Base-by-base conservation (phyloP, 2,113 vertebrate species). In the Martes martes region DNA sequence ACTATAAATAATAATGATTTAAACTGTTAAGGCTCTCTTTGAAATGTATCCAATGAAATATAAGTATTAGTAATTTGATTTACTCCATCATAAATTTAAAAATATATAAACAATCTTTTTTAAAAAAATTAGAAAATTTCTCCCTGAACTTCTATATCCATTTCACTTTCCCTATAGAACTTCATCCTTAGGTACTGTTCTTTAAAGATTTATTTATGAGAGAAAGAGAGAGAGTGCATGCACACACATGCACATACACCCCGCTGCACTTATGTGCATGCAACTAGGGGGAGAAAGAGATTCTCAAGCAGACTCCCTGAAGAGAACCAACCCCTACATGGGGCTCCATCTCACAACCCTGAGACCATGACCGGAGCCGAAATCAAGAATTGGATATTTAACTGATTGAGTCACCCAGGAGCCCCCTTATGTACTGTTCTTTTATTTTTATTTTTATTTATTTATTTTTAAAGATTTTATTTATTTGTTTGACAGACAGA, bases 41-140 rank as follows among this genome's bases (percentile, higher is more conserved):
- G 33, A 71, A 94, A 97, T 71, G 31, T 50, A 85, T 11, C 36
- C 80, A 52, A 36, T 83, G 33, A 23, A 59, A 85, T 52, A 55
- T 63, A 91, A 55, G 74, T 84, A 59, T 55, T 67, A 81, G 83
- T 85, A 11, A 95, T 71, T 76, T 92, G 18, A 90, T 90, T 92
- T 94, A 73, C 4, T 88, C 79, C 26, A 89, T 71, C 18, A 97
- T 80, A 86, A 89, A 89, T 85, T 95, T 11, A 26, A 59, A 91
- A 96, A 78, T 42, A 78, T 6, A 31, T 91, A 82, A 69, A 71
- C n/a, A 67, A 81, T 13, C 19, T 92, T 84, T 81, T 81, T 31
- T 52, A 1, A 2, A 31, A 95, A 94, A 67, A 21, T 83, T 9
- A 79, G 47, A 80, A 65, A 47, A 39, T 45, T 91, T 95, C 45